These are phyloP conservation scores for Oreonectes daqikongensis DNA, from an alignment of 2,797 vertebrate genomes.

Conservation along the genomic window DNA sequence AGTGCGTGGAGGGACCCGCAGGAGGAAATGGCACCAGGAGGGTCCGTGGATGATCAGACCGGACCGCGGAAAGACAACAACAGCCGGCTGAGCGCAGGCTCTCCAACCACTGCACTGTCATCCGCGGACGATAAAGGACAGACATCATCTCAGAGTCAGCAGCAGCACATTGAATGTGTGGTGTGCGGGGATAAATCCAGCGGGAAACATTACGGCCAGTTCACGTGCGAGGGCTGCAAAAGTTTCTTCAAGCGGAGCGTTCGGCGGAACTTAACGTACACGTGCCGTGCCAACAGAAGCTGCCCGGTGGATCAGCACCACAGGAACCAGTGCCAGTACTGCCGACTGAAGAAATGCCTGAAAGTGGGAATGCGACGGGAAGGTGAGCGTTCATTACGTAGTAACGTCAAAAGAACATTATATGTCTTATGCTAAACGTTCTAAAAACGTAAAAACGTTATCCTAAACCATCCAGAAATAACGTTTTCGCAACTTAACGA, in stretches of 20 bases:
- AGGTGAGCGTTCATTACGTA: slow-evolving; percentile 73
- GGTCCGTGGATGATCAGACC: slow-evolving; percentile 77
- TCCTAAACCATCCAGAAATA: too few species aligned
- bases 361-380: slow-evolving; percentile 99
- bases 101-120: slow-evolving; percentile 25
- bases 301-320: slow-evolving; percentile 98
- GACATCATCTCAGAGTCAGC: slow-evolving; percentile 68
- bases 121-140: slow-evolving; percentile 78
- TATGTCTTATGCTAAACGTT: too few species aligned
- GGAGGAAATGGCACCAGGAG: slow-evolving; percentile 81
- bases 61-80: slow-evolving; percentile 67
- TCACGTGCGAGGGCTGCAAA: slow-evolving; percentile 97
- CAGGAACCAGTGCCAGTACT: slow-evolving; percentile 99
- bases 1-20: slow-evolving; percentile 88
- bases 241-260: slow-evolving; percentile 98
- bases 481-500: too few species aligned
- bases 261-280: slow-evolving; percentile 92
- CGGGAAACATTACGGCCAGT: slow-evolving; percentile 97
- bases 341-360: slow-evolving; percentile 97
- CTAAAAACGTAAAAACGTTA: too few species aligned
- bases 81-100: slow-evolving; percentile 70
- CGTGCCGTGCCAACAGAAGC: slow-evolving; percentile 95
- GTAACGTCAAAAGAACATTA: too few species aligned
- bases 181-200: slow-evolving; percentile 97
- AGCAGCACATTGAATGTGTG: slow-evolving; percentile 94